Conservation (phyloP, 2,888 invertebrate genomes). For the Orthonevra nobilis region DNA sequence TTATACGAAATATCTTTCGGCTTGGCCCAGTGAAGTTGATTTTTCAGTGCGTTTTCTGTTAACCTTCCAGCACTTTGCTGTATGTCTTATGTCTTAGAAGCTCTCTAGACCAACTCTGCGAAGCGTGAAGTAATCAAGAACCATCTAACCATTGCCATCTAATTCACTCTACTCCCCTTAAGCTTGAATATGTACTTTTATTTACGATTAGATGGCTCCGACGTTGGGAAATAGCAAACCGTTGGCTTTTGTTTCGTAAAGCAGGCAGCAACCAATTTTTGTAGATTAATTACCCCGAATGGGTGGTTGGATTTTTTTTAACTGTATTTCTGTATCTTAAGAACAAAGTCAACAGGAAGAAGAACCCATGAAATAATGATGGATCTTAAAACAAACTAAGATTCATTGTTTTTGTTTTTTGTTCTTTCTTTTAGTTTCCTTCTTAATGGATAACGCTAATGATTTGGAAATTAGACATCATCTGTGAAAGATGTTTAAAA, state of each 20-base stretch:
- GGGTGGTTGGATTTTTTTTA: slow-evolving; percentile 41
- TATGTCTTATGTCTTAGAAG: slow-evolving; percentile 14
- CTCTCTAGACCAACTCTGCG: slow-evolving; percentile 47
- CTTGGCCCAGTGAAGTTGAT: slow-evolving; percentile 31
- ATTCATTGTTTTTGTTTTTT: not conserved
- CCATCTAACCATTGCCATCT: slow-evolving; percentile 51
- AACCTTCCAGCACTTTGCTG: not conserved
- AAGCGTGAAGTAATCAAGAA: slow-evolving; percentile 68
- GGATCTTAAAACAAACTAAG: slow-evolving; percentile 24
- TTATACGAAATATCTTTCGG: no score
- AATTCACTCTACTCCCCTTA: not conserved
- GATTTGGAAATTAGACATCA: slow-evolving; percentile 37
- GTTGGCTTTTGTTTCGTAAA: slow-evolving; percentile 24
- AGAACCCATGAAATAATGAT: slow-evolving; percentile 38
- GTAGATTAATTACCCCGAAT: slow-evolving; percentile 59
- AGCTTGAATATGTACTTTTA: slow-evolving; percentile 31
- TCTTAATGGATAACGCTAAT: slow-evolving; percentile 49
- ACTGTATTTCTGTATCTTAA: slow-evolving; percentile 40
- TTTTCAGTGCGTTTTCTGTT: no score
- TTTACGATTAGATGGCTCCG: slow-evolving; percentile 26
- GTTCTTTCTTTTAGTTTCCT: not conserved
- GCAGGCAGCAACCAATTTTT: slow-evolving; percentile 59
- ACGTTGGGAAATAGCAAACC: slow-evolving; percentile 32
- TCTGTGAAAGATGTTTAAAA: slow-evolving; percentile 3
- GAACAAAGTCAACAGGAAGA: slow-evolving; percentile 39